A percentile compares a stretch with the other conserved stretches of the same genome.
These are phyloP conservation scores for Microcebus tavaratra DNA, from an alignment of 2,113 vertebrate species.

Conservation along the genomic window DNA sequence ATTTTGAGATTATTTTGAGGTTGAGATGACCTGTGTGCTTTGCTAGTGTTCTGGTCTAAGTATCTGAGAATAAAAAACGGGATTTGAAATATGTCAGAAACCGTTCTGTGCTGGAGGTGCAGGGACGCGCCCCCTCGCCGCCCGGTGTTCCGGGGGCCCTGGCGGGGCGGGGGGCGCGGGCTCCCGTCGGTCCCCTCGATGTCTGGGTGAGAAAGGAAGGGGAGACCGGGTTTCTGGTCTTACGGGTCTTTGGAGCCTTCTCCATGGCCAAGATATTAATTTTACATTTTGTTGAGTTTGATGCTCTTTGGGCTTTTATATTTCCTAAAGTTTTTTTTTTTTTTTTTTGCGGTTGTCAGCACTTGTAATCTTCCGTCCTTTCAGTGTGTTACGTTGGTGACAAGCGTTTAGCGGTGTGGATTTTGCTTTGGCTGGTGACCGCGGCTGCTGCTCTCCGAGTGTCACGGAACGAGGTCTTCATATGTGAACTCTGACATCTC, in stretches of 20 bases:
- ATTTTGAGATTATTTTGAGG: not conserved
- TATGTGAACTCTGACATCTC: fast-evolving
- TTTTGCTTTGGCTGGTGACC: not conserved
- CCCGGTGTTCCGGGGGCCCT: too few species aligned
- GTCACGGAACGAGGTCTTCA: fast-evolving
- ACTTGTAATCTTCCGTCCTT: fast-evolving
- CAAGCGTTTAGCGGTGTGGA: fast-evolving
- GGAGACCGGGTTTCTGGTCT: not conserved
- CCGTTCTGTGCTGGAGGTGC: fast-evolving
- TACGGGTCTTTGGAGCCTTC: not conserved
- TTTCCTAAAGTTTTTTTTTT: fast-evolving
- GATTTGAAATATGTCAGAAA: too few species aligned
- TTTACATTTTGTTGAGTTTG: not conserved
- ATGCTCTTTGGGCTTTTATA: not conserved
- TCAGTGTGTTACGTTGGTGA: fast-evolving
- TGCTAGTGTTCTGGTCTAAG: not conserved
- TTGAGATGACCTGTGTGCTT: not conserved
- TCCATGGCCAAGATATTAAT: fast-evolving
- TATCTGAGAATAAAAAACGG: not conserved
- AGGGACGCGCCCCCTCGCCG: too few species aligned
- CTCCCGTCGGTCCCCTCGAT: not conserved
- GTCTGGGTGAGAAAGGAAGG: too few species aligned
- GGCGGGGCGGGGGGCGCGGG: too few species aligned
- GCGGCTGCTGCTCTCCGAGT: fast-evolving
- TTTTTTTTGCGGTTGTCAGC: too few species aligned